Evolutionary conservation across 2,888 invertebrate species (phyloP), one percentile per base, ranked within the genome.

Genomic region (Andrena chrysosceles): DNA sequence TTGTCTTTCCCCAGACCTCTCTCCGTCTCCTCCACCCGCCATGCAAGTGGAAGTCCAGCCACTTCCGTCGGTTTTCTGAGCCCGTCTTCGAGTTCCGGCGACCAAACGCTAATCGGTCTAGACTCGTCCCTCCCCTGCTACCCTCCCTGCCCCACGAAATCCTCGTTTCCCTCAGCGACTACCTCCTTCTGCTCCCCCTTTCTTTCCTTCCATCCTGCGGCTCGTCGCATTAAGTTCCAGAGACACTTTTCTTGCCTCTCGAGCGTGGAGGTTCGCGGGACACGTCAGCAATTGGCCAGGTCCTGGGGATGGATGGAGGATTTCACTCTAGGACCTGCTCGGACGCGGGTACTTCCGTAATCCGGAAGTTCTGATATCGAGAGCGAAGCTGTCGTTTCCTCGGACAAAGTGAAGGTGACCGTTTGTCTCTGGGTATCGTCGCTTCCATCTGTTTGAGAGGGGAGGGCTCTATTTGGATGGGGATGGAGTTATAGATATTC

Each of bases 31-130:
- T 59, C 48, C 35, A 23, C 56, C 62, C 79, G 56, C 48, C 20
- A 35, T 26, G 42, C 73, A 42, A 66, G 81, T 81, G 86, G 66
- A 85, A 83, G 90, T 89, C 87, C 86, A 67, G 84, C 89, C 90
- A 89, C 90, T 89, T 89, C 90, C 89, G 89, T 77, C 87, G 89
- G 86, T 89, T 89, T 84, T 85, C 89, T 81, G 63, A 83, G 77
- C 84, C 86, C 85, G 83, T 85, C 83, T 85, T 84, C 79, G 80
- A 91, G 89, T 89, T 91, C 90, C 91, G 89, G 85, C 89, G 85
- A 89, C 89, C 90, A 87, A 92, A 92, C 89, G 90, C 91, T 92
- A 92, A 92, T 92, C 91, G 92, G 92, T 92, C 92, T 92, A 92
- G 92, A 92, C 92, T 91, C 83, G 77, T 75, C 77, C 81, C 86